Evolutionary conservation across 2,113 vertebrate genomes (phyloP).

Genomic region (Sorex fumeus): DNA sequence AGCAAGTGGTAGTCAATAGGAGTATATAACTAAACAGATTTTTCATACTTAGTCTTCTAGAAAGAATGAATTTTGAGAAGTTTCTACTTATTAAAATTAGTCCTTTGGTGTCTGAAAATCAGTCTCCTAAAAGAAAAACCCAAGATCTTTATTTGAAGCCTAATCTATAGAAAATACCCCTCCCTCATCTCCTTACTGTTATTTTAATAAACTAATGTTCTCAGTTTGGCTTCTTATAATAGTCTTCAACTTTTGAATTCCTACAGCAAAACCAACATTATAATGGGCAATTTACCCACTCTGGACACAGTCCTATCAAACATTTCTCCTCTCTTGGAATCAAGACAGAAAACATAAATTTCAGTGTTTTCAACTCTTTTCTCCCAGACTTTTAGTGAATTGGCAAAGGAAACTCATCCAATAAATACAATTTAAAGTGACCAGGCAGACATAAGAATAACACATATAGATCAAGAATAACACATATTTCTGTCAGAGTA

Average conservation of each 20-base stretch:
- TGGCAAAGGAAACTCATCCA: slow-evolving; percentile 33
- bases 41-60: slow-evolving; percentile 26
- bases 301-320: background rate
- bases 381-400: slow-evolving; percentile 12
- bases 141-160: background rate
- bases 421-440: slow-evolving; percentile 31
- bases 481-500: no score
- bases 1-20: background rate
- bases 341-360: slow-evolving; percentile 27
- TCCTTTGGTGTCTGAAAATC: slow-evolving; percentile 33
- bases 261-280: slow-evolving; percentile 47
- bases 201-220: slow-evolving; percentile 10
- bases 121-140: slow-evolving; percentile 12
- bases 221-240: background rate
- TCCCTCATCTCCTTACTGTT: background rate
- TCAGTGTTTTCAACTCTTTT: slow-evolving; percentile 10
- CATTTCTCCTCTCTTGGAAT: background rate
- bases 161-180: background rate
- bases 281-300: slow-evolving; percentile 15
- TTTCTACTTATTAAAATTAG: slow-evolving; percentile 1
- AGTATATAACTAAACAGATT: slow-evolving; percentile 28
- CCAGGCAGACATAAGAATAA: background rate
- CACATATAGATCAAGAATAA: background rate
- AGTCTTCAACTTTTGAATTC: slow-evolving; percentile 3
- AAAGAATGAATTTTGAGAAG: slow-evolving; percentile 42